Evolutionary conservation across 2,797 vertebrate genomes (phyloP), one percentile per base, ranked within the genome.

Genomic region (Ispidina lecontei): DNA sequence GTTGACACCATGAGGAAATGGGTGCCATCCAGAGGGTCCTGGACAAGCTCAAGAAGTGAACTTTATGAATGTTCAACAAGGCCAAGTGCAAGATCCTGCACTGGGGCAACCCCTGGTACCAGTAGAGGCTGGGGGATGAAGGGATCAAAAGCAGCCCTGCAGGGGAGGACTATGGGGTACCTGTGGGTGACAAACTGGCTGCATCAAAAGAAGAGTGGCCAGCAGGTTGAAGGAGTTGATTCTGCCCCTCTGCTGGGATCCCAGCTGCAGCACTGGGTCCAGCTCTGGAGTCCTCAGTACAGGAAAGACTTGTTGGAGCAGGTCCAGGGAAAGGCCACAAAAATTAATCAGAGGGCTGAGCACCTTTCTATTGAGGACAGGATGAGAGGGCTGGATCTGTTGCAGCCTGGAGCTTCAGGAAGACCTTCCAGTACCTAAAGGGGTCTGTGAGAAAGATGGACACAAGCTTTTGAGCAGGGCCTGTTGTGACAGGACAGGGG

Each of bases 21-120:
- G 28, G 51, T 79, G 13, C 33, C 76, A n/a, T 14, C 25, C 35
- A 35, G 19, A 56, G 9, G 58, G 63, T 60, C 29, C 10, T 75
- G 25, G 26, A 56, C 67, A 54, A 41, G 49, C 15, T 41, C 1
- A 2, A 25, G 68, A 54, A 70, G 67, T 41, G 31, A 71, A 67
- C 26, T 14, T 26, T 0, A 2, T 29, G 29, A 65, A 22, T 26
- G 15, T 60, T 51, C 29, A 55, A 60, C 21, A 41, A 17, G 35
- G 13, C 18, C 46, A 19, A 41, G 28, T 2, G 9, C 59, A 52
- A 68, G 16, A 4, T 29, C 56, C 35, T 78, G 46, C 21, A 35
- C 25, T 13, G 25, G 28, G 8, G 3, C 17, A 37, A n/a, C 0
- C 4, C 17, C 19, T 1, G 0, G 19, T 5, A 43, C 7, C 13